A percentile compares a stretch with the other conserved stretches of the same genome.
Conservation (phyloP, 2,888 invertebrate species). For the Meghimatium bilineatum region DNA sequence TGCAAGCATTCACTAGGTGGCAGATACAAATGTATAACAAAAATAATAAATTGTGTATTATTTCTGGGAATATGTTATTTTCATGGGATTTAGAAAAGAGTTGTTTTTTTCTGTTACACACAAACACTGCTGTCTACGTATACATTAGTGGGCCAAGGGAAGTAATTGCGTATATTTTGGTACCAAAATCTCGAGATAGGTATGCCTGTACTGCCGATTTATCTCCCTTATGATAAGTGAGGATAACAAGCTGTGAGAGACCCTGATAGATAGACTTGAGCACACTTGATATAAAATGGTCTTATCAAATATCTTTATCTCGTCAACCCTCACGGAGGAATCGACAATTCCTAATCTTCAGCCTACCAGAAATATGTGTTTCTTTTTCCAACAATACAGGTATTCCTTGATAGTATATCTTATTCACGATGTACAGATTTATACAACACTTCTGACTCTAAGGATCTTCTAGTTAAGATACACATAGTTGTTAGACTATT, state of each 20-base stretch:
- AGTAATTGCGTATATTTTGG: constrained; percentile 34
- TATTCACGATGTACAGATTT: no score
- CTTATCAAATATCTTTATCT: constrained; percentile 35
- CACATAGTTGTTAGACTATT: no score
- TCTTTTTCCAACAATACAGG: constrained; percentile 17
- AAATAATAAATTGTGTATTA: neutral
- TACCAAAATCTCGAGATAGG: constrained; percentile 24
- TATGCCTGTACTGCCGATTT: constrained; percentile 12
- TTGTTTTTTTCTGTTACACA: neutral
- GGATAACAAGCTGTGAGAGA: constrained; percentile 37
- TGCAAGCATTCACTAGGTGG: neutral
- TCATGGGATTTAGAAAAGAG: neutral
- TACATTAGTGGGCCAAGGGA: constrained; percentile 25
- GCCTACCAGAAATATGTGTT: neutral
- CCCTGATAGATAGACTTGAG: neutral
- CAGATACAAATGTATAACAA: no score
- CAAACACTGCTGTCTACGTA: neutral
- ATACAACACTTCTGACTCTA: no score
- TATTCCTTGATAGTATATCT: no score
- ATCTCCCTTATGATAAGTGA: constrained; percentile 31
- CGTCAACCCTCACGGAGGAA: constrained; percentile 4
- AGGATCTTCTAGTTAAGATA: no score
- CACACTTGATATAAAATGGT: constrained; percentile 34
- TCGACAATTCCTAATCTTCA: constrained; percentile 13
- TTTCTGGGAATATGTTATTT: neutral